These are phyloP conservation scores for Heliconius eleuchia DNA, from an alignment of 1,140 invertebrate genomes.

Conservation along the genomic window DNA sequence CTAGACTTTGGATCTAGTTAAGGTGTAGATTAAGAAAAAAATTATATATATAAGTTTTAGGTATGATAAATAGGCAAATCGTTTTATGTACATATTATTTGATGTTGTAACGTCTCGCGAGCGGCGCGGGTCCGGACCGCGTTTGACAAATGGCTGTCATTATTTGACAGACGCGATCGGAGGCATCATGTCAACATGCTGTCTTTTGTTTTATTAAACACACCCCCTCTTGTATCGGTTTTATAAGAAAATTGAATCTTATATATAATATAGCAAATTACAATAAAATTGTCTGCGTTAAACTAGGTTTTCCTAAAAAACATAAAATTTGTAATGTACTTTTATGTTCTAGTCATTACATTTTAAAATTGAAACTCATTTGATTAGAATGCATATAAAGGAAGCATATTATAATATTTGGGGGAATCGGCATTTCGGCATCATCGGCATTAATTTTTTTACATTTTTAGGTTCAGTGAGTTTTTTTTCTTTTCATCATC, in stretches of 20 bases:
- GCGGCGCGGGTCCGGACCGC: conserved; percentile 49
- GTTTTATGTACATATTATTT: conserved; percentile 24
- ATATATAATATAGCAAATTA: neutral
- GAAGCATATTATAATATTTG: no score
- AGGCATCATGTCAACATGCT: conserved; percentile 60
- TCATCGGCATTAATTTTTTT: no score
- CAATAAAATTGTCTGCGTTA: neutral
- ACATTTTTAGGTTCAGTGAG: no score
- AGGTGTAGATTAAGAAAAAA: no score
- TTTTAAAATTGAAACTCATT: no score
- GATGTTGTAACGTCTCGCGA: conserved; percentile 33
- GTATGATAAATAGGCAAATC: neutral
- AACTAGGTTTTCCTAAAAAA: neutral
- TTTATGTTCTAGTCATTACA: neutral
- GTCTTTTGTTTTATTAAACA: conserved; percentile 73
- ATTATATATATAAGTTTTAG: neutral
- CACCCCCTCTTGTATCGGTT: conserved; percentile 34
- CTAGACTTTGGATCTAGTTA: no score
- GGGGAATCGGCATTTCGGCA: no score
- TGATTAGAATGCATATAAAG: no score
- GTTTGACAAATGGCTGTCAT: conserved; percentile 77
- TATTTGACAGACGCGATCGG: conserved; percentile 76
- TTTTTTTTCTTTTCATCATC: neutral
- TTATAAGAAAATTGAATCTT: conserved; percentile 22
- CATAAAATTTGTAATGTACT: neutral